Evolutionary conservation across 2,888 invertebrate genomes (phyloP).

Genomic region (Calameuta filiformis): DNA sequence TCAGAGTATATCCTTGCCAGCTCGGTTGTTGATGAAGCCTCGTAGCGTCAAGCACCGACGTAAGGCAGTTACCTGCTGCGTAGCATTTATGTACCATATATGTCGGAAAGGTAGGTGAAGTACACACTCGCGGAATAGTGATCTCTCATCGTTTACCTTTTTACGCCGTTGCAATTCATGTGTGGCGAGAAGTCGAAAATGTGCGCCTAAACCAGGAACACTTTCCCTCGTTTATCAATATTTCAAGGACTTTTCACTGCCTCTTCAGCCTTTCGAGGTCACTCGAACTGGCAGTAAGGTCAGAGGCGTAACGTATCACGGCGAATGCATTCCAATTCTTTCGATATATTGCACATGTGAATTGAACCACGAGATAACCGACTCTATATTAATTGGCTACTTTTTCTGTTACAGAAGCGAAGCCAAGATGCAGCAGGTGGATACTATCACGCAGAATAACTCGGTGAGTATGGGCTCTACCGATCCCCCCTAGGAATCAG

Average conservation of each 20-base stretch:
- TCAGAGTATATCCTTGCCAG: constrained; percentile 57
- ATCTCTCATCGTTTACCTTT: not conserved
- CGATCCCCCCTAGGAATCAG: not conserved
- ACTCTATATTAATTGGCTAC: not conserved
- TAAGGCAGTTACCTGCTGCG: constrained; percentile 63
- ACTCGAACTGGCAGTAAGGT: not conserved
- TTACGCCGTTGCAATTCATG: not conserved
- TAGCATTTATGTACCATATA: constrained; percentile 65
- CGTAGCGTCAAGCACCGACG: constrained; percentile 60
- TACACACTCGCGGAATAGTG: constrained; percentile 3
- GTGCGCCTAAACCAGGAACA: not conserved
- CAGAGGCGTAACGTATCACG: not conserved
- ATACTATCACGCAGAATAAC: constrained; percentile 70
- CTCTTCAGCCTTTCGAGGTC: not conserved
- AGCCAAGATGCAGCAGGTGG: constrained; percentile 73
- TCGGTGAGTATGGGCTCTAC: constrained; percentile 64
- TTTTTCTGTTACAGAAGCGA: constrained; percentile 63
- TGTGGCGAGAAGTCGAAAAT: not conserved
- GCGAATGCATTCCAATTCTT: not conserved
- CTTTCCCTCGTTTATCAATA: not conserved
- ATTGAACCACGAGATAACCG: not conserved
- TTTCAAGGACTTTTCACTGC: not conserved
- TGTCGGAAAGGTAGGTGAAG: constrained; percentile 62
- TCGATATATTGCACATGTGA: not conserved
- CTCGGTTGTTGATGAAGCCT: constrained; percentile 63